A percentile compares a stretch with the other conserved stretches of the same genome.
Conservation (phyloP, 1,140 invertebrate genomes). For the Hetaerina americana region DNA sequence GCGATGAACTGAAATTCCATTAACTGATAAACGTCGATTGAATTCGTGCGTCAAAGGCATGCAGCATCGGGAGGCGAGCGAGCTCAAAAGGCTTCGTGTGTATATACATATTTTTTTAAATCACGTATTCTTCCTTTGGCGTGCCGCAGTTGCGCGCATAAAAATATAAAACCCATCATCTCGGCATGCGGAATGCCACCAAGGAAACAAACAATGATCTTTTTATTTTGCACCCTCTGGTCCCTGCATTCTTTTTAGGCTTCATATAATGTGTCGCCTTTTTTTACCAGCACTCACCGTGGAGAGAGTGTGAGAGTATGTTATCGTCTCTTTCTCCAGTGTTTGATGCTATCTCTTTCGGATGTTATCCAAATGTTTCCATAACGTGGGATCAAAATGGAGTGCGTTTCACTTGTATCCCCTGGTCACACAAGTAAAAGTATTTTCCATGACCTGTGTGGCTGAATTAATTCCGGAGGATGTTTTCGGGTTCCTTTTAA, state of each 20-base stretch:
- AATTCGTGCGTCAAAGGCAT: not conserved
- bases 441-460: no score
- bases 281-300: no score
- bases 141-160: no score
- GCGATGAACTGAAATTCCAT: not conserved
- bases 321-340: no score
- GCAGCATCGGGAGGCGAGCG: not conserved
- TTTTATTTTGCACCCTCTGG: no score
- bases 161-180: not conserved
- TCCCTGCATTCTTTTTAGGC: no score
- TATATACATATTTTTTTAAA: slow-evolving; percentile 7
- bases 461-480: no score
- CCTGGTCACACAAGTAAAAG: no score
- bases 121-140: not conserved
- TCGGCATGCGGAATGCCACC: not conserved
- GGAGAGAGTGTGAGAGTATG: no score
- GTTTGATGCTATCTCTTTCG: not conserved
- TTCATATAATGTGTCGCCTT: no score
- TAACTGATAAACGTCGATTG: not conserved
- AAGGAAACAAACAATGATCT: slow-evolving; percentile 15
- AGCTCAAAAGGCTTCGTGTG: not conserved
- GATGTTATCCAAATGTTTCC: not conserved
- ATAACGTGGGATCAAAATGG: not conserved
- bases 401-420: no score
- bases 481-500: no score